Evolutionary conservation across 1,140 invertebrate species (phyloP).

Genomic region (Teleogryllus occipitalis): DNA sequence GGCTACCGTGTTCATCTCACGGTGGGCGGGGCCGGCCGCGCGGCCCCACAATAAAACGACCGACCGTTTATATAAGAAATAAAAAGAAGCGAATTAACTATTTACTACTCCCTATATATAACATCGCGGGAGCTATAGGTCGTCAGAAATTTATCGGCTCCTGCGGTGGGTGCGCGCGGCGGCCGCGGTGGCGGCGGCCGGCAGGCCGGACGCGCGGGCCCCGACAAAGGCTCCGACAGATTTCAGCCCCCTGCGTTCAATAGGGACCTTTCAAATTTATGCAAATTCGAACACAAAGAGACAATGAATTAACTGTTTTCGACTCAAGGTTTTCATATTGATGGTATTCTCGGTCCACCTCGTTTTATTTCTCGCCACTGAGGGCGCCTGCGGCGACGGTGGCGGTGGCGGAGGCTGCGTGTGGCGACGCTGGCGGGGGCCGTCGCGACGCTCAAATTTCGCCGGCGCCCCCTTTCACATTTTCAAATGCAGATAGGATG

Average conservation of each 20-base stretch:
- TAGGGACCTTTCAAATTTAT: slow-evolving; percentile 5
- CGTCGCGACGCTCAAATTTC: too few relatives aligned
- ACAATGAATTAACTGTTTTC: slow-evolving; percentile 5
- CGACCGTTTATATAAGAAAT: background rate
- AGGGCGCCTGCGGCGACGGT: background rate
- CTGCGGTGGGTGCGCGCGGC: background rate
- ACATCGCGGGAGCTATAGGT: slow-evolving; percentile 2
- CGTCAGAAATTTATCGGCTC: background rate
- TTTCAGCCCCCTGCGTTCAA: background rate
- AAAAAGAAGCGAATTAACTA: background rate
- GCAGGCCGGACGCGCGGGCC: too few relatives aligned
- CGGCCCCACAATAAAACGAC: background rate
- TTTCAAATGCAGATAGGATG: too few relatives aligned
- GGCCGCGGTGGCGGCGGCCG: too few relatives aligned
- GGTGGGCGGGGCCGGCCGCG: too few relatives aligned
- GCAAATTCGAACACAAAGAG: slow-evolving; percentile 4
- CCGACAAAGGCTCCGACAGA: background rate
- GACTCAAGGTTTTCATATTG: background rate
- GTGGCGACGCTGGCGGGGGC: too few relatives aligned
- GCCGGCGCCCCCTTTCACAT: too few relatives aligned
- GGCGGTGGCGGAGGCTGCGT: background rate
- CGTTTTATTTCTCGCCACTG: background rate
- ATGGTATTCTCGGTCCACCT: background rate
- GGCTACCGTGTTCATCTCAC: background rate
- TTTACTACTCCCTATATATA: background rate